These are phyloP conservation scores for Agriopis leucophaearia DNA, from an alignment of 2,888 invertebrate genomes.

Conservation along the genomic window DNA sequence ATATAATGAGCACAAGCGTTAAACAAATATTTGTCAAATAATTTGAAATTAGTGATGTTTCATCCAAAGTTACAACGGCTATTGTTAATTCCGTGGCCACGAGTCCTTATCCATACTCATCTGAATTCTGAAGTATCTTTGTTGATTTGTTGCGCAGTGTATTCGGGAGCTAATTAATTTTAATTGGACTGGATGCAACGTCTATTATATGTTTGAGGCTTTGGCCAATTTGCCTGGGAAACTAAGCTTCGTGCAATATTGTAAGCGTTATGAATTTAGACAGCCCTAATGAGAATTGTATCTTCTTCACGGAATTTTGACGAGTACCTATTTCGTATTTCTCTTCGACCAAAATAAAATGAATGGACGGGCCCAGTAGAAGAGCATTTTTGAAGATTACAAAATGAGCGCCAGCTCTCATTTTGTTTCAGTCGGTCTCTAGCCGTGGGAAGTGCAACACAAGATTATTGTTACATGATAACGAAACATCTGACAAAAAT, in stretches of 20 bases:
- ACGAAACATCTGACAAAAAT: too few species aligned
- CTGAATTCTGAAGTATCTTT: constrained; percentile 78
- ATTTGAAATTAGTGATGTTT: constrained; percentile 8
- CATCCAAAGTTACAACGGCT: constrained; percentile 1
- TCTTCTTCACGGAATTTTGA: constrained; percentile 13
- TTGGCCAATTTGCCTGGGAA: constrained; percentile 37
- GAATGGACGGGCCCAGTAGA: too few species aligned
- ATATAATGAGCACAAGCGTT: too few species aligned
- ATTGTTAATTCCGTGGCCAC: constrained; percentile 5
- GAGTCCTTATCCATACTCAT: constrained; percentile 55
- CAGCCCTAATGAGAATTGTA: constrained; percentile 26
- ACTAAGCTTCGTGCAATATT: constrained; percentile 37
- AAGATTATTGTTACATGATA: too few species aligned
- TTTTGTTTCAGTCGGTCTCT: too few species aligned
- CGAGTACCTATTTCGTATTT: not conserved
- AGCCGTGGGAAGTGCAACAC: too few species aligned
- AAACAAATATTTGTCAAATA: not conserved
- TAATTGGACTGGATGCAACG: constrained; percentile 68
- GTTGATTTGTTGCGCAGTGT: constrained; percentile 76
- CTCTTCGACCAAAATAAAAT: too few species aligned
- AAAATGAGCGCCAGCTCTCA: too few species aligned
- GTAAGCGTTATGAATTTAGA: constrained; percentile 29
- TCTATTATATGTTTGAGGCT: constrained; percentile 33
- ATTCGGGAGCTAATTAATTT: constrained; percentile 84
- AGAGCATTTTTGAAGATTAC: too few species aligned